Conservation (phyloP, 1,140 invertebrate genomes). For the Drosophila murphyi region DNA sequence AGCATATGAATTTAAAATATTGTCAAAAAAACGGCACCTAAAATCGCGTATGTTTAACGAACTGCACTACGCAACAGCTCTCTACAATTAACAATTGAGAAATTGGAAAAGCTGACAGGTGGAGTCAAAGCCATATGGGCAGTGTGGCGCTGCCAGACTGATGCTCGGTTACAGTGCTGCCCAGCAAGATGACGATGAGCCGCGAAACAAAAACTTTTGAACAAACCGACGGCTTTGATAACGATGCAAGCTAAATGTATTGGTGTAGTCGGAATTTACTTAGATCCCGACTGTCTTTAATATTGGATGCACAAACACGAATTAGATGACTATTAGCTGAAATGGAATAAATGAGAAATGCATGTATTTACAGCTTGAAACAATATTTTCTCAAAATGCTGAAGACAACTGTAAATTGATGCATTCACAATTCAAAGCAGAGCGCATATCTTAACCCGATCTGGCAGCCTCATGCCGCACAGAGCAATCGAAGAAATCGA, state of each 20-base stretch:
- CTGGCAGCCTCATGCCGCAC: not conserved
- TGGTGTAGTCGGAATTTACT: too few species aligned
- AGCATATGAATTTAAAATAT: not conserved
- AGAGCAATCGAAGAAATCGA: conserved; percentile 7
- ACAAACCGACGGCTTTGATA: conserved; percentile 1
- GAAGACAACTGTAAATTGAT: not conserved
- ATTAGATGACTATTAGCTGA: too few species aligned
- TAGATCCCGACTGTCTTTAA: not conserved
- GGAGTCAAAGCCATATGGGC: conserved; percentile 33
- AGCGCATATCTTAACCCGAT: too few species aligned
- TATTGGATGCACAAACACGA: too few species aligned
- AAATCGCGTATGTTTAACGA: conserved; percentile 6
- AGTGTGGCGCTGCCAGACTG: conserved; percentile 31
- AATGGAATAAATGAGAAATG: too few species aligned
- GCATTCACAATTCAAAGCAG: not conserved
- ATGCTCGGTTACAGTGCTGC: conserved; percentile 1
- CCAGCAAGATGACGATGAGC: not conserved
- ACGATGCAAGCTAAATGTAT: not conserved
- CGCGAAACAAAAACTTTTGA: conserved; percentile 2
- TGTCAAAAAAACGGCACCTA: conserved; percentile 20
- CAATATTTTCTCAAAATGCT: too few species aligned
- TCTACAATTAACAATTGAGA: conserved; percentile 35
- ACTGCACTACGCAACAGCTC: conserved; percentile 43
- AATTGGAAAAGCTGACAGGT: conserved; percentile 40
- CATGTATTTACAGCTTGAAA: too few species aligned